Evolutionary conservation across 35 echinoderm and acorn worm genomes (phyloP), one percentile per base, ranked within the genome.

Genomic region (Amphiura filiformis): DNA sequence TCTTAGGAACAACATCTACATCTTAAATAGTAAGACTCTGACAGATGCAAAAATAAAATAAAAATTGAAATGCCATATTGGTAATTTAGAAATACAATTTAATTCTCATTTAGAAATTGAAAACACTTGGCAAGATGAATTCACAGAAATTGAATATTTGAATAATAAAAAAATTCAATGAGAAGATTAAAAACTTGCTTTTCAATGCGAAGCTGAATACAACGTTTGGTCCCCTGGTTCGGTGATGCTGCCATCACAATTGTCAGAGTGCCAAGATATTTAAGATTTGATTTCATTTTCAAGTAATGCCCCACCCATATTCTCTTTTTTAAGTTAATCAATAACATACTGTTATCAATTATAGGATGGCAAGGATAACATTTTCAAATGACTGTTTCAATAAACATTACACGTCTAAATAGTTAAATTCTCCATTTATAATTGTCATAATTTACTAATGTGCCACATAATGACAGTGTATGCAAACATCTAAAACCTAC

Each of bases 61-160:
- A 52, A 11, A 26, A 70, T 70, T 70, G n/a, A n/a, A 47, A 47
- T 47, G 41, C 41, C 4, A 47, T 47, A 47, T 47, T 70, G 61
- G 26, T n/a, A n/a, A n/a, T n/a, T n/a, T n/a, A n/a, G n/a, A n/a
- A n/a, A n/a, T n/a, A n/a, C n/a, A n/a, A n/a, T n/a, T n/a, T n/a
- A n/a, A n/a, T n/a, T n/a, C n/a, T n/a, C 28, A 70, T 70, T 70
- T 70, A 23, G 61, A 70, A 70, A 70, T 70, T 15, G 61, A 70
- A 70, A 70, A 70, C 7, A 70, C 61, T 70, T 70, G 61, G 61
- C 61, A 70, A 70, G 61, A 70, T 70, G 61, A 70, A 70, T 70
- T 70, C 61, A 70, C 61, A 70, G 26, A 70, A 70, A 70, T 70
- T 26, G 61, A 70, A 70, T 70, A 70, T 70, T 70, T 11, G 61